Conservation (phyloP, 2,888 invertebrate species). For the Isoperla grammatica region DNA sequence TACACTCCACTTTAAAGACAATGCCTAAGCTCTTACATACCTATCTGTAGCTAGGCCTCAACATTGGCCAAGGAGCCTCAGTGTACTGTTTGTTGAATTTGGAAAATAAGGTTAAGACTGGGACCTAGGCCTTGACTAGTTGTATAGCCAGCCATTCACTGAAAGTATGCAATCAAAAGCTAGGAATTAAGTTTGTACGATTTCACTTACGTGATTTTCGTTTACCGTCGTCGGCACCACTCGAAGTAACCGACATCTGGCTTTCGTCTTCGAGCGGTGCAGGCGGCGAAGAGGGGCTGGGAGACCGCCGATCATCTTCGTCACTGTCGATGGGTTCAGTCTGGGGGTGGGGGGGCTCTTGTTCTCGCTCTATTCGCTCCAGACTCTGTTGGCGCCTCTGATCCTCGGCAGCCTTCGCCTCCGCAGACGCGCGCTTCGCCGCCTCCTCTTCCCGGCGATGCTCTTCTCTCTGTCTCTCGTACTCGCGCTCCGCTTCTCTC, state of each 20-base stretch:
- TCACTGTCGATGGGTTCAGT: slow-evolving; percentile 22
- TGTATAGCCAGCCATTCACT: too few relatives aligned
- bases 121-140: too few relatives aligned
- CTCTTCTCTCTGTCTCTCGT: slow-evolving; percentile 44
- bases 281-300: slow-evolving; percentile 36
- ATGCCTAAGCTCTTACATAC: too few relatives aligned
- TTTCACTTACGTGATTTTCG: background rate
- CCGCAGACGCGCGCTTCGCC: slow-evolving; percentile 29
- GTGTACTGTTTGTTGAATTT: too few relatives aligned
- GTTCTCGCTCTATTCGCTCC: slow-evolving; percentile 21
- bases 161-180: too few relatives aligned
- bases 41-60: too few relatives aligned
- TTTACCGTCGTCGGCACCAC: slow-evolving; percentile 25
- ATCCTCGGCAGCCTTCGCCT: slow-evolving; percentile 21
- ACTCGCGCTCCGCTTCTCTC: slow-evolving; percentile 47
- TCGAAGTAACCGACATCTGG: slow-evolving; percentile 26
- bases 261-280: slow-evolving; percentile 25
- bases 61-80: too few relatives aligned
- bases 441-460: slow-evolving; percentile 44
- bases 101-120: too few relatives aligned
- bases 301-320: slow-evolving; percentile 32
- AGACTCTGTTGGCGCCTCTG: background rate
- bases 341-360: slow-evolving; percentile 32
- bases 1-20: too few relatives aligned
- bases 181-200: too few relatives aligned